These are phyloP conservation scores for Camponotus vicinus DNA, from an alignment of 1,140 invertebrate genomes.

Conservation along the genomic window DNA sequence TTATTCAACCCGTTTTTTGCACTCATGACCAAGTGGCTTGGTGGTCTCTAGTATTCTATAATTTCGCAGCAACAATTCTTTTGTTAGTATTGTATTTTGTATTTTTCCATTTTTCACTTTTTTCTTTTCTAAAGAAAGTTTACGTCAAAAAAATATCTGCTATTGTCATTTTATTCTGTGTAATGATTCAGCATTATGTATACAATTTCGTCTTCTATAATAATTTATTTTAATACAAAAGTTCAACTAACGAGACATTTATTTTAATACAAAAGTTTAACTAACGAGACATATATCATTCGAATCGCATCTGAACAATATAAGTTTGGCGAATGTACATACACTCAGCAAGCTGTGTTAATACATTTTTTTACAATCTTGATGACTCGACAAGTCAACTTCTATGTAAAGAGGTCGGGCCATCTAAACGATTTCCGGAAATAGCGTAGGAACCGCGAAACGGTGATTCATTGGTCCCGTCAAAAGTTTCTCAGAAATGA, in stretches of 20 bases:
- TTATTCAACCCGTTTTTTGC: neutral
- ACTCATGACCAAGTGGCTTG: conserved; percentile 55
- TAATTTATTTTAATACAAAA: no score
- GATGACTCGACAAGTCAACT: conserved; percentile 63
- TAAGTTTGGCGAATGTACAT: neutral
- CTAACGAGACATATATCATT: neutral
- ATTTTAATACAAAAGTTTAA: neutral
- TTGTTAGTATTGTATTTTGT: neutral
- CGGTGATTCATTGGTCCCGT: conserved; percentile 63
- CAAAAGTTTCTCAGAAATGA: conserved; percentile 52
- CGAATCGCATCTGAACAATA: neutral
- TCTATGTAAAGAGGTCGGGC: conserved; percentile 40
- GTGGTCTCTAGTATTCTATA: conserved; percentile 37
- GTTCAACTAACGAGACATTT: neutral
- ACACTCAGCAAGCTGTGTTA: conserved; percentile 12
- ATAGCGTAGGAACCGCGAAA: conserved; percentile 31
- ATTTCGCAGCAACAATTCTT: conserved; percentile 24
- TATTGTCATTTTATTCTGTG: neutral
- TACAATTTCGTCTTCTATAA: neutral
- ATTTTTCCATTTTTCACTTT: neutral
- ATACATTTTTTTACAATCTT: conserved; percentile 46
- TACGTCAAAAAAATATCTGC: neutral
- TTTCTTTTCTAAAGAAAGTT: neutral
- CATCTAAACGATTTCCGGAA: conserved; percentile 65
- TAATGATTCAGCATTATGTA: neutral